Percentiles rank a stretch among this genome's conserved stretches.
phyloP scores from a whole-genome alignment of 2,888 invertebrate genomes.

The Nomada ruficornis region DNA sequence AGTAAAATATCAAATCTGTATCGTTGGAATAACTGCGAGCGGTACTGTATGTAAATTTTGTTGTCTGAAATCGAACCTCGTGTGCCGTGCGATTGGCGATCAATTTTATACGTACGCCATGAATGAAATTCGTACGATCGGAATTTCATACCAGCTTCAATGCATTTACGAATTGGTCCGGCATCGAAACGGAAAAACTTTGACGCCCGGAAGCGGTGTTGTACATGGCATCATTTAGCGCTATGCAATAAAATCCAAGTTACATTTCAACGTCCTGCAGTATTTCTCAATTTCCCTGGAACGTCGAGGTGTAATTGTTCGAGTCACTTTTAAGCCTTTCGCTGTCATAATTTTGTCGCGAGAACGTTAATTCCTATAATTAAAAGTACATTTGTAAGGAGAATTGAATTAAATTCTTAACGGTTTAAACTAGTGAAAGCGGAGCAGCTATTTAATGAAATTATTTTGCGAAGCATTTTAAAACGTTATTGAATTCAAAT shows the following conservation, averaged over 20 bases:
- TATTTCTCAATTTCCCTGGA: neutral
- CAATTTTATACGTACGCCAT: neutral
- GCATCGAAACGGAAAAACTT: neutral
- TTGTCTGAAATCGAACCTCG: neutral
- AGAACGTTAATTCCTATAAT: too few species aligned
- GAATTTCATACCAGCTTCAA: neutral
- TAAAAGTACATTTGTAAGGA: too few species aligned
- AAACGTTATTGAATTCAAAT: neutral
- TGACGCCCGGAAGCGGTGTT: slow-evolving; percentile 4
- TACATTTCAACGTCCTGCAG: neutral
- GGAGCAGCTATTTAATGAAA: neutral
- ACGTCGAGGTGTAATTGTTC: neutral
- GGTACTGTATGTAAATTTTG: too few species aligned
- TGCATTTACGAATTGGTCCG: neutral
- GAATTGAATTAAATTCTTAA: neutral
- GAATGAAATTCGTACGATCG: slow-evolving; percentile 3
- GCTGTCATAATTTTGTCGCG: neutral
- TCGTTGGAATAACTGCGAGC: too few species aligned
- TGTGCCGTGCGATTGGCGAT: neutral
- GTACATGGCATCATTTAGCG: slow-evolving; percentile 57
- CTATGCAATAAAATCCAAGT: slow-evolving; percentile 60
- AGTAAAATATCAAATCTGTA: too few species aligned
- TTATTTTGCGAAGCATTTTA: neutral
- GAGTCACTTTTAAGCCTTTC: neutral
- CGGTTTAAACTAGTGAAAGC: neutral